Conservation (phyloP, 1,140 invertebrate species). For the Drosophila nasuta region DNA sequence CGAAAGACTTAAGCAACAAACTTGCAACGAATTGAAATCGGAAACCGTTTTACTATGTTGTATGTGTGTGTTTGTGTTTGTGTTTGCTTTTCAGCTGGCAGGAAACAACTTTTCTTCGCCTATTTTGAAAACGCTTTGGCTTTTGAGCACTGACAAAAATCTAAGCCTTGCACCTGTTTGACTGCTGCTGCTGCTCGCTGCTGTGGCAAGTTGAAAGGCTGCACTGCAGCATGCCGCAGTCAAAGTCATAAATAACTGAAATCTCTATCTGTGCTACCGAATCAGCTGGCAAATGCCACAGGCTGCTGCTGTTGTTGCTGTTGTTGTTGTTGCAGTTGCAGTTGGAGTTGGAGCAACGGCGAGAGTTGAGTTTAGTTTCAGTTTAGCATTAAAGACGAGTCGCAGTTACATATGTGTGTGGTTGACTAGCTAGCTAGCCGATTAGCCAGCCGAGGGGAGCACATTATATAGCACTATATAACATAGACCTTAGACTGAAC, state of each 20-base stretch:
- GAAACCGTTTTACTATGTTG: not conserved
- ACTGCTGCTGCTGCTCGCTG: constrained; percentile 24
- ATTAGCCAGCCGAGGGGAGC: constrained; percentile 28
- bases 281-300: constrained; percentile 19
- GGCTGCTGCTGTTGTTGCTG: constrained; percentile 17
- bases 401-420: not conserved
- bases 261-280: constrained; percentile 37
- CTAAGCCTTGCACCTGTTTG: constrained; percentile 35
- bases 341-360: not conserved
- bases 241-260: constrained; percentile 37
- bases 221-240: constrained; percentile 28
- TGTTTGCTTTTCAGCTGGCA: not conserved
- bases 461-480: not conserved
- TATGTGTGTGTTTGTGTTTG: too few relatives aligned
- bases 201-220: constrained; percentile 27
- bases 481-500: constrained; percentile 15
- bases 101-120: constrained; percentile 12
- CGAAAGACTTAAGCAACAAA: constrained; percentile 56
- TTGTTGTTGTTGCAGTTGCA: constrained; percentile 6
- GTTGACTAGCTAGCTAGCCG: constrained; percentile 32
- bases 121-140: constrained; percentile 12
- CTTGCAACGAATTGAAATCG: constrained; percentile 31
- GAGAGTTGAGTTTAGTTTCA: not conserved
- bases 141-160: constrained; percentile 38
- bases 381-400: too few relatives aligned